Conservation (phyloP, 2,888 invertebrate species). For the Acutogordius australiensis region DNA sequence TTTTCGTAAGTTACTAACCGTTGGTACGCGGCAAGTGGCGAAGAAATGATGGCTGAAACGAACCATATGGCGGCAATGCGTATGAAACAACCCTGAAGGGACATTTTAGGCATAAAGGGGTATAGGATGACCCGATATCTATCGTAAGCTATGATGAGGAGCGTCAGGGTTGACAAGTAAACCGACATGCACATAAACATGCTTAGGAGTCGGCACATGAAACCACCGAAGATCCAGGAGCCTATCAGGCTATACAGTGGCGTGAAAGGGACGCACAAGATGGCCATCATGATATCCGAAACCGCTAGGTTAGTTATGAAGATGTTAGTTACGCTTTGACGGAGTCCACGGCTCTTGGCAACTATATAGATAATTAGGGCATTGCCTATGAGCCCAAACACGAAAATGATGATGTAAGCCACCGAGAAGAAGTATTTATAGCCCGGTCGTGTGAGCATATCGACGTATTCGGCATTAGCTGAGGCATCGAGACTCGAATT, state of each 20-base stretch:
- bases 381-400: not conserved
- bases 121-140: constrained; percentile 85
- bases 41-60: constrained; percentile 50
- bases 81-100: constrained; percentile 27
- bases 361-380: not conserved
- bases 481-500: too few relatives aligned
- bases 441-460: too few relatives aligned
- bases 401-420: not conserved
- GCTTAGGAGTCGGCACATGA: constrained; percentile 34
- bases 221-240: constrained; percentile 65
- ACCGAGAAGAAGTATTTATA: not conserved
- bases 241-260: constrained; percentile 65
- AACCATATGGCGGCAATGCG: constrained; percentile 42
- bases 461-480: too few relatives aligned
- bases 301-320: constrained; percentile 84
- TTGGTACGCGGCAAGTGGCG: constrained; percentile 53
- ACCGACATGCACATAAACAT: constrained; percentile 45
- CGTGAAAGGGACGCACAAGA: constrained; percentile 76
- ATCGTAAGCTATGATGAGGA: constrained; percentile 86
- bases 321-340: constrained; percentile 78
- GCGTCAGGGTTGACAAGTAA: constrained; percentile 77
- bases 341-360: not conserved
- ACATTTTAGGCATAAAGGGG: constrained; percentile 70
- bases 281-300: constrained; percentile 67
- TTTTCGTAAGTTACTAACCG: constrained; percentile 27